Evolutionary conservation across 2,113 vertebrate species (phyloP), one percentile per base, ranked within the genome.

Genomic region (Saguinus midas): DNA sequence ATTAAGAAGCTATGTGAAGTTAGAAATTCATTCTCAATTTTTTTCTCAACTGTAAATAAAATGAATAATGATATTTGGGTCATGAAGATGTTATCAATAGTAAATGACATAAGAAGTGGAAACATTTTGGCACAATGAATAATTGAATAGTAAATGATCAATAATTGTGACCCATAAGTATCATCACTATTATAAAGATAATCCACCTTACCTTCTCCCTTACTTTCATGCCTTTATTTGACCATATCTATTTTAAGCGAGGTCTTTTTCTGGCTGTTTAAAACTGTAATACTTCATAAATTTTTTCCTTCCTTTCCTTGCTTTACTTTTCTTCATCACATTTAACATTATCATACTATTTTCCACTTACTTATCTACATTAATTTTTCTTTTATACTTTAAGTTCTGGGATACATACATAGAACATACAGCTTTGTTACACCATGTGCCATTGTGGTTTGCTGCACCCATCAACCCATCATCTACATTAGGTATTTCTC

Each of bases 21-120:
- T 32, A 88, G 43, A 81, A 93, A 57, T 70, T 86, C 29, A 11
- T 86, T 93, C 50, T 81, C 32, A 35, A 35, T n/a, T 93, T 83
- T 72, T 72, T 61, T 94, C 21, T 58, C 11, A 66, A 68, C 29
- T 95, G 4, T 73, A 40, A 45, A 64, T 86, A 40, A n/a, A 90
- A 57, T 90, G 92, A 73, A 73, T 66, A 92, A 55, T 68, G 57
- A 8, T 73, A 90, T 66, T 87, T 92, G 35, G 14, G 25, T 89
- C 35, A 17, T 68, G 82, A 92, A 95, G 45, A 76, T 94, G 14
- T 57, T 95, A 35, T 64, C 55, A 96, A 82, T 50, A 83, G 9
- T 61, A 90, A 86, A 89, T 75, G 35, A 64, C 43, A 82, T 83
- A 52, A 64, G 35, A 76, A 64, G 20, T 45, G 3, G 78, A 79